Percentiles rank a stretch among this genome's conserved stretches.
Conservation (phyloP, 2,113 vertebrate genomes). For the Lathamus discolor region DNA sequence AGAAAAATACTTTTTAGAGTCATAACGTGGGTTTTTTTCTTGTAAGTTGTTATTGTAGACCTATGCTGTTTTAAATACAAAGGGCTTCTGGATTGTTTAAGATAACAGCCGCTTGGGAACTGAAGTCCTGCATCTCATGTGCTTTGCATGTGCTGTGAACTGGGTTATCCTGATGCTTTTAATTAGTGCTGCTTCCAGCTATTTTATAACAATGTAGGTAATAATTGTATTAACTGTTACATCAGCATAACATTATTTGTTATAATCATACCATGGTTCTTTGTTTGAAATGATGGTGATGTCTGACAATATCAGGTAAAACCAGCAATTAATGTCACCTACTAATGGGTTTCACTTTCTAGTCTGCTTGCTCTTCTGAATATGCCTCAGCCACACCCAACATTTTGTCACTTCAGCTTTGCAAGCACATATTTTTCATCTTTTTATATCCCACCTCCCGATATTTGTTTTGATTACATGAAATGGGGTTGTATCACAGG, state of each 20-base stretch:
- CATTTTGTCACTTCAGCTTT: conserved; percentile 53
- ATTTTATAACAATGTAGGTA: conserved; percentile 32
- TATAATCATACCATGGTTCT: conserved; percentile 45
- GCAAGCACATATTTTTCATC: conserved; percentile 50
- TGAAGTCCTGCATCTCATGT: conserved; percentile 29
- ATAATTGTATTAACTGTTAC: conserved; percentile 66
- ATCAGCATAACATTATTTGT: conserved; percentile 61
- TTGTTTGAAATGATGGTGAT: conserved; percentile 51
- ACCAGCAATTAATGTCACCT: conserved; percentile 70
- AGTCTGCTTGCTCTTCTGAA: conserved; percentile 63
- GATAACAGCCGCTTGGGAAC: neutral
- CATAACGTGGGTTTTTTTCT: neutral
- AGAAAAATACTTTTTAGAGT: neutral
- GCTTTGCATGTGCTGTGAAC: conserved; percentile 59
- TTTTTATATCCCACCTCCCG: conserved; percentile 29
- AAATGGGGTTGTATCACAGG: neutral
- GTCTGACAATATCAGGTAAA: conserved; percentile 59
- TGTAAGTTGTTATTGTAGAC: neutral
- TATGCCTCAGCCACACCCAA: conserved; percentile 41
- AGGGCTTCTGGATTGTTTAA: neutral
- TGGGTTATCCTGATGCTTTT: conserved; percentile 48
- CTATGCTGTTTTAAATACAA: neutral
- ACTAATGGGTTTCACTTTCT: conserved; percentile 67
- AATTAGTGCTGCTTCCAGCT: conserved; percentile 63
- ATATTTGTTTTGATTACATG: neutral